Conservation (phyloP, 2,888 invertebrate species). For the Drosophila setosimentum region DNA sequence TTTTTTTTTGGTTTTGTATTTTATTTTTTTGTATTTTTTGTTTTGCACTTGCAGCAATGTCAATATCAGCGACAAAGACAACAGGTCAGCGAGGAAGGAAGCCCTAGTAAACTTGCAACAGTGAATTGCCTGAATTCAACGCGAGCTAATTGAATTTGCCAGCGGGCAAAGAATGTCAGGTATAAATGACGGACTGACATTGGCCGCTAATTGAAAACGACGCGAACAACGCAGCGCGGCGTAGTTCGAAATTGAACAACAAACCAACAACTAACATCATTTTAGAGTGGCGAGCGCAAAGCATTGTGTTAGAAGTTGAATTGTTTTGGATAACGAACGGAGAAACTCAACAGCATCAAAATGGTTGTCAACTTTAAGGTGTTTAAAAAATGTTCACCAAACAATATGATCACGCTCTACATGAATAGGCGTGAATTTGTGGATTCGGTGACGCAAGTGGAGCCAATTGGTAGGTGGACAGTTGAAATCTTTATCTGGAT, state of each 20-base stretch:
- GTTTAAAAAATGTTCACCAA: constrained; percentile 95
- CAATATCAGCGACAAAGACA: constrained; percentile 68
- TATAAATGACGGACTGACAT: constrained; percentile 73
- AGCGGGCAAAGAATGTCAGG: constrained; percentile 55
- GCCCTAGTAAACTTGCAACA: constrained; percentile 53
- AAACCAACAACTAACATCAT: constrained; percentile 4
- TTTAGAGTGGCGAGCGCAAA: constrained; percentile 44
- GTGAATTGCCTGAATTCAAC: constrained; percentile 38
- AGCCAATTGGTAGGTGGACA: constrained; percentile 91
- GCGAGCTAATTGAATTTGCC: constrained; percentile 73
- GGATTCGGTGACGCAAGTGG: constrained; percentile 93
- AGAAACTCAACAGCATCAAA: constrained; percentile 44
- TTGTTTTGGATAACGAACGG: neutral
- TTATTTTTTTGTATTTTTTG: neutral
- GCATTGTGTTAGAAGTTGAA: constrained; percentile 15
- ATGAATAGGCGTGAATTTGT: constrained; percentile 95
- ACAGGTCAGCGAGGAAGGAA: constrained; percentile 43
- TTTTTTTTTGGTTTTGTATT: constrained; percentile 1
- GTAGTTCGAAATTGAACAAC: constrained; percentile 38
- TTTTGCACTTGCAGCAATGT: constrained; percentile 57
- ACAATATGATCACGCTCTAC: constrained; percentile 94
- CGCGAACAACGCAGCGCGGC: constrained; percentile 70
- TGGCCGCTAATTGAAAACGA: constrained; percentile 73
- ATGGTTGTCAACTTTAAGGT: constrained; percentile 97
- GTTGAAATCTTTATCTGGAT: neutral